Percentiles rank a stretch among this genome's conserved stretches.
Conservation (phyloP, 2,888 invertebrate genomes). For the Tiliacea aurago region DNA sequence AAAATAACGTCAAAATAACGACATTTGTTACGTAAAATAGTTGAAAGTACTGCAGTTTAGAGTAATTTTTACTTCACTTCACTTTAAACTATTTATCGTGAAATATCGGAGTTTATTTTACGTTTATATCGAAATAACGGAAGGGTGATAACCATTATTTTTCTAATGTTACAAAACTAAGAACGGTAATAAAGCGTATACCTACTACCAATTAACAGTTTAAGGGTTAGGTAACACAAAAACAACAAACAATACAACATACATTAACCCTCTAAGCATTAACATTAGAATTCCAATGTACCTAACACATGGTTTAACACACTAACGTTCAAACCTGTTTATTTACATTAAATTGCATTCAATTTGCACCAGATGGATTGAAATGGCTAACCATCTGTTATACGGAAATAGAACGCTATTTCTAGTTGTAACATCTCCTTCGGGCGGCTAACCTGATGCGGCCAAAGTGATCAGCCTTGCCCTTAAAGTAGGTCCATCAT, state of each 20-base stretch:
- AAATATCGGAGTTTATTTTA: too few relatives aligned
- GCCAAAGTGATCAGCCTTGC: constrained; percentile 4
- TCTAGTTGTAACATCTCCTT: constrained; percentile 11
- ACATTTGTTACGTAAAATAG: too few relatives aligned
- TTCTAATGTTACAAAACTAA: background rate
- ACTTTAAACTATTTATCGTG: too few relatives aligned
- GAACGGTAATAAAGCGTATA: background rate
- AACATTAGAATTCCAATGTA: constrained; percentile 31
- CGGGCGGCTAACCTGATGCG: constrained; percentile 7
- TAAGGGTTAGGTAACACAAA: background rate
- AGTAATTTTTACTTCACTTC: too few relatives aligned
- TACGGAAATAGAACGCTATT: constrained; percentile 58
- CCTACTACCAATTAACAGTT: too few relatives aligned
- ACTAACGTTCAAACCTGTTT: constrained; percentile 40
- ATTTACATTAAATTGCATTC: constrained; percentile 53
- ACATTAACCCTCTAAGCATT: constrained; percentile 21
- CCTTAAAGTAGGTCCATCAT: constrained; percentile 11
- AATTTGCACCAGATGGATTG: constrained; percentile 54
- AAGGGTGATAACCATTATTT: too few relatives aligned
- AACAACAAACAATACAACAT: constrained; percentile 24
- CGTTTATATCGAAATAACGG: too few relatives aligned
- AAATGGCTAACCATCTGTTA: constrained; percentile 52
- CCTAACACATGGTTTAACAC: constrained; percentile 32
- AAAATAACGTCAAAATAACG: too few relatives aligned
- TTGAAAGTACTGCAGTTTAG: too few relatives aligned